phyloP scores from a whole-genome alignment of 2,888 invertebrate species.

The Phortica magna region DNA sequence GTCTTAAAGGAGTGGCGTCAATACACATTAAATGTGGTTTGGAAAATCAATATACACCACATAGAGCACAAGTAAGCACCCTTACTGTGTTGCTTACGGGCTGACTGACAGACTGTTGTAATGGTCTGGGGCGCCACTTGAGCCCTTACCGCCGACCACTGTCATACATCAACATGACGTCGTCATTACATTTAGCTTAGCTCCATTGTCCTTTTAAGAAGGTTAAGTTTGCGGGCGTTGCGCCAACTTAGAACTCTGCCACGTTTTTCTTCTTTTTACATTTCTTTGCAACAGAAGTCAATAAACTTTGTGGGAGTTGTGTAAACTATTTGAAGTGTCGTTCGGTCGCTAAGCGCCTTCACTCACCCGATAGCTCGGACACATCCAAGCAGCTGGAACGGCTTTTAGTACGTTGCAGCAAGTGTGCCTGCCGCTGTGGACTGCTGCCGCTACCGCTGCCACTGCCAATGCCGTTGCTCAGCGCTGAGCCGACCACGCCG shows the following conservation, averaged over 20 bases:
- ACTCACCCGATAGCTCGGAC: conserved; percentile 68
- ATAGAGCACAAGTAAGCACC: background rate
- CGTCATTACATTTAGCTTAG: background rate
- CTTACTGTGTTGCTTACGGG: background rate
- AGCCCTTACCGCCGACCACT: background rate
- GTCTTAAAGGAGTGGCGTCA: conserved; percentile 10
- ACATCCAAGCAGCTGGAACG: conserved; percentile 75
- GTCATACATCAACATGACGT: background rate
- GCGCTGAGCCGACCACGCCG: conserved; percentile 39
- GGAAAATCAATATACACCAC: conserved; percentile 49
- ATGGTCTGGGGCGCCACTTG: background rate
- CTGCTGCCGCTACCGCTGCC: conserved; percentile 43
- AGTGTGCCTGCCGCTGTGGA: conserved; percentile 46
- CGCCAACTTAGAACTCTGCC: conserved; percentile 5
- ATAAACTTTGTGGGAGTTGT: conserved; percentile 6
- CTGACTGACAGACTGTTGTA: background rate
- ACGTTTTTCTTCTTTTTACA: background rate
- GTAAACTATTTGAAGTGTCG: background rate
- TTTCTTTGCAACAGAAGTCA: background rate
- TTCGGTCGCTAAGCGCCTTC: background rate
- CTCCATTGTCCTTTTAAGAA: conserved; percentile 31
- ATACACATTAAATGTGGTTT: conserved; percentile 25
- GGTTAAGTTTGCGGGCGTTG: conserved; percentile 28
- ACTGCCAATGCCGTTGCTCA: conserved; percentile 38
- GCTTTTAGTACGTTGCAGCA: conserved; percentile 68